Evolutionary conservation across 2,888 invertebrate genomes (phyloP).

Genomic region (Psylliodes chrysocephalus): DNA sequence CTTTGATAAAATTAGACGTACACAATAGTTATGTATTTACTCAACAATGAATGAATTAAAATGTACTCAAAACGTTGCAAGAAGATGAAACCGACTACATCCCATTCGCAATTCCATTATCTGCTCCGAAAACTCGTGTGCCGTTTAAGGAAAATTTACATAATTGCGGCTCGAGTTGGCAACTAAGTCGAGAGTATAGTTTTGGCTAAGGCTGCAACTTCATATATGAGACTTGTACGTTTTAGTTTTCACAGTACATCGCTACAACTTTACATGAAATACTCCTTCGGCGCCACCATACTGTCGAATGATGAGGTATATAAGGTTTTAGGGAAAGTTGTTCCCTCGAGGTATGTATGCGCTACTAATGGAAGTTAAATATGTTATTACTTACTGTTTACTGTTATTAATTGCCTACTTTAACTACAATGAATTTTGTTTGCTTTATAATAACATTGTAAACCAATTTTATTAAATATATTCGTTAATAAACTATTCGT

Average conservation of each 20-base stretch:
- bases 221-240: background rate
- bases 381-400: too few relatives aligned
- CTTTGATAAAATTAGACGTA: constrained; percentile 7
- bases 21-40: constrained; percentile 9
- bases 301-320: constrained; percentile 1
- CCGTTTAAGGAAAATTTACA: constrained; percentile 40
- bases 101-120: constrained; percentile 29
- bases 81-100: constrained; percentile 29
- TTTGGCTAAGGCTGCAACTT: background rate
- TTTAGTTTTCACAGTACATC: constrained; percentile 4
- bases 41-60: constrained; percentile 26
- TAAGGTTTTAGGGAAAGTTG: background rate
- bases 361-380: too few relatives aligned
- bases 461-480: too few relatives aligned
- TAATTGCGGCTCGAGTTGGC: constrained; percentile 37
- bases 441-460: too few relatives aligned
- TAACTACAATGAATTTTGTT: too few relatives aligned
- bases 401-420: too few relatives aligned
- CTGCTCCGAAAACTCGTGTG: constrained; percentile 35
- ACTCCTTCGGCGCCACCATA: background rate
- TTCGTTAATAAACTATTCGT: too few relatives aligned
- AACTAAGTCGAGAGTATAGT: constrained; percentile 28
- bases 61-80: constrained; percentile 27
- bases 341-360: too few relatives aligned
- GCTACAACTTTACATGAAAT: constrained; percentile 12